phyloP scores from a whole-genome alignment of 2,797 vertebrate genomes.

The Erpetoichthys calabaricus region DNA sequence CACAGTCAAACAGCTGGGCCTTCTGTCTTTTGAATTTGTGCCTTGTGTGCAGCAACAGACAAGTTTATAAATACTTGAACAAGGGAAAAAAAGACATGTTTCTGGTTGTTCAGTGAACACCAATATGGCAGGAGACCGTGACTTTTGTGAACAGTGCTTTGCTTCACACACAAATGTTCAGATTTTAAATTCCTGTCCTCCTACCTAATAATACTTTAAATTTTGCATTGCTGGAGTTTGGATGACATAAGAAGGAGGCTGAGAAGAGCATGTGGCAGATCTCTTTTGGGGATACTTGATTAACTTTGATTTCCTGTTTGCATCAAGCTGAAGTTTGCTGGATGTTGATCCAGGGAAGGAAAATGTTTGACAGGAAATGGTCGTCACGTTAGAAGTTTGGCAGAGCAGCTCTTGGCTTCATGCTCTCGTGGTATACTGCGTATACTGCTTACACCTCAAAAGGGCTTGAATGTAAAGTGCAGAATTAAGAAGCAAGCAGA shows the following conservation, averaged over 20 bases:
- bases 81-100: constrained; percentile 66
- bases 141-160: constrained; percentile 43
- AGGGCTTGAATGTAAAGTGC: no score
- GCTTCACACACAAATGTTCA: not conserved
- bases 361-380: constrained; percentile 6
- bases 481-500: no score
- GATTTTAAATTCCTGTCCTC: no score
- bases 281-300: no score
- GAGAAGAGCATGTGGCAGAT: no score
- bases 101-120: constrained; percentile 56
- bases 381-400: constrained; percentile 8
- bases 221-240: no score
- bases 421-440: no score
- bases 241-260: no score
- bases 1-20: constrained; percentile 69
- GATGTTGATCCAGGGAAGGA: not conserved
- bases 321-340: not conserved
- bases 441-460: no score
- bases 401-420: constrained; percentile 5
- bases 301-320: no score
- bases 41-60: constrained; percentile 77
- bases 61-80: constrained; percentile 63
- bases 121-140: constrained; percentile 49
- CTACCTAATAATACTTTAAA: no score
- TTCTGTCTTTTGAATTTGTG: constrained; percentile 68